Evolutionary conservation across 2,113 vertebrate species (phyloP).

Genomic region (Alethe castanea): DNA sequence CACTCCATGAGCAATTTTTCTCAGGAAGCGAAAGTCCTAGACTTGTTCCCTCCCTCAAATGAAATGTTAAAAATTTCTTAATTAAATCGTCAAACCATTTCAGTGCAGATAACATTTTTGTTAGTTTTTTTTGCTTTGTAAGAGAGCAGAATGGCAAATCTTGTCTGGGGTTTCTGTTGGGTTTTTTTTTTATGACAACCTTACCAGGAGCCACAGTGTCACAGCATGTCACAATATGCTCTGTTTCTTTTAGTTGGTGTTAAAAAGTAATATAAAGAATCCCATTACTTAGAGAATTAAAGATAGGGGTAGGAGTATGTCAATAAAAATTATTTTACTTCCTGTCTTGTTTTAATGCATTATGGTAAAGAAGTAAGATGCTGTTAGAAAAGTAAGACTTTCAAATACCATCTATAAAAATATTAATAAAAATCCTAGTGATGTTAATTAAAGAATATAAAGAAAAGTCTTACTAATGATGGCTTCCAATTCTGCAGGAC

Average conservation of each 20-base stretch:
- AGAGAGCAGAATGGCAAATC: neutral
- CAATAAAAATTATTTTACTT: neutral
- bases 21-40: neutral
- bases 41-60: neutral
- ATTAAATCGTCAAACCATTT: neutral
- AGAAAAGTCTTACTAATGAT: neutral
- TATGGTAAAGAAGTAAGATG: neutral
- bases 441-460: neutral
- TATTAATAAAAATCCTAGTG: neutral
- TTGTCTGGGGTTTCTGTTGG: neutral
- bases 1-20: neutral
- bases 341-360: neutral
- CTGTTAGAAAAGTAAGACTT: neutral
- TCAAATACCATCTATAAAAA: neutral
- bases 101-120: neutral
- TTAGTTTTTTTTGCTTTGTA: neutral
- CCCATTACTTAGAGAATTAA: neutral
- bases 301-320: accelerated
- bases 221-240: neutral
- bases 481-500: neutral
- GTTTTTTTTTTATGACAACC: neutral
- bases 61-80: neutral
- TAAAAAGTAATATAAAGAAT: neutral
- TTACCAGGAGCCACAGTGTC: neutral
- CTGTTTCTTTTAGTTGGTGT: neutral